Conservation (phyloP, 2,797 vertebrate species). For the Karalla daura region DNA sequence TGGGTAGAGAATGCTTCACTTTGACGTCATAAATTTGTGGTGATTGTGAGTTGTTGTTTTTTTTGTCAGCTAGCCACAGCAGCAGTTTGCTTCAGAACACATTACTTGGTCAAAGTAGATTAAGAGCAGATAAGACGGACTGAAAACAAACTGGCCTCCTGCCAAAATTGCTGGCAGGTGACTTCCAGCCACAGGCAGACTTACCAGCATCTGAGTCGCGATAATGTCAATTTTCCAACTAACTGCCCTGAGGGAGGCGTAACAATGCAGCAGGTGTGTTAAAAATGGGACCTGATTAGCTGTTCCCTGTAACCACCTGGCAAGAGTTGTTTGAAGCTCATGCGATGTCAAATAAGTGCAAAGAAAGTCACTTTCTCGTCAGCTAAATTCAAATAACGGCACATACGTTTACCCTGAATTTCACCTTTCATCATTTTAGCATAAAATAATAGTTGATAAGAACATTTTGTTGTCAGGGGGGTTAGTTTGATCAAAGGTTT, state of each 20-base stretch:
- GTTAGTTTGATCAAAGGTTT: too few species aligned
- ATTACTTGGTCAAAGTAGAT: conserved; percentile 41
- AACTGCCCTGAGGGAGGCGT: conserved; percentile 46
- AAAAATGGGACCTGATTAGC: conserved; percentile 76
- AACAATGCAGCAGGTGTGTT: conserved; percentile 75
- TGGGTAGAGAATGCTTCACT: conserved; percentile 37
- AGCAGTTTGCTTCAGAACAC: conserved; percentile 60
- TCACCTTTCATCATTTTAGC: too few species aligned
- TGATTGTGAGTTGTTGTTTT: conserved; percentile 22
- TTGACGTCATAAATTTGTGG: conserved; percentile 27
- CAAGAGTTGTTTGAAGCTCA: conserved; percentile 25
- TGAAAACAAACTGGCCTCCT: conserved; percentile 41
- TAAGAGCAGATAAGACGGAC: conserved; percentile 42
- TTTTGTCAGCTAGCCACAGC: conserved; percentile 17
- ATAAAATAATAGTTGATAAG: too few species aligned
- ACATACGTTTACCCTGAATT: too few species aligned
- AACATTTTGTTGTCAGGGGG: too few species aligned
- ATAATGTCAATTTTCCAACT: conserved; percentile 76
- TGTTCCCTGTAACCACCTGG: conserved; percentile 65
- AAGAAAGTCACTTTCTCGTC: conserved; percentile 4
- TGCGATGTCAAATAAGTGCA: background rate
- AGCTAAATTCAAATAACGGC: background rate
- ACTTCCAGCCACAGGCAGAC: conserved; percentile 50
- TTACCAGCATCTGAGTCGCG: conserved; percentile 44
- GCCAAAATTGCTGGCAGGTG: conserved; percentile 57